Evolutionary conservation across 2,888 invertebrate genomes (phyloP).

Genomic region (Gnatocerus cornutus): DNA sequence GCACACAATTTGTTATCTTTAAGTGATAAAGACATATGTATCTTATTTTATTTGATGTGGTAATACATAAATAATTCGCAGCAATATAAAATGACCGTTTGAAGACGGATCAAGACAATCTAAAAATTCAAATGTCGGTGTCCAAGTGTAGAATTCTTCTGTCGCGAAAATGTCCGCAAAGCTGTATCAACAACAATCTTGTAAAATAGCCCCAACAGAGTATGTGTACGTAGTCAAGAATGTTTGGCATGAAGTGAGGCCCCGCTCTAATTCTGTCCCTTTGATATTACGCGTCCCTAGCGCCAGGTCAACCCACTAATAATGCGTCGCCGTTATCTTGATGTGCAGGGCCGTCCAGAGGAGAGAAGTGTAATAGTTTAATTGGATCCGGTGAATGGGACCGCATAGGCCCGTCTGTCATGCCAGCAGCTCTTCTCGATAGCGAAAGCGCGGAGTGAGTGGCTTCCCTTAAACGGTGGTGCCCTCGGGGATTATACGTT

Average conservation of each 20-base stretch:
- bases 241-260: constrained; percentile 34
- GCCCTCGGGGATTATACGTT: constrained; percentile 65
- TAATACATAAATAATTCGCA: too few relatives aligned
- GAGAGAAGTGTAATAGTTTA: constrained; percentile 60
- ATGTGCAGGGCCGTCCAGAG: constrained; percentile 48
- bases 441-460: constrained; percentile 52
- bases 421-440: constrained; percentile 56
- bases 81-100: too few relatives aligned
- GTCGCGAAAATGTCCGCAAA: background rate
- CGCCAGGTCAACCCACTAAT: constrained; percentile 43
- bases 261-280: constrained; percentile 31
- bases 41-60: too few relatives aligned
- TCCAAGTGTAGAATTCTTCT: background rate
- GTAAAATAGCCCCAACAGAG: constrained; percentile 1
- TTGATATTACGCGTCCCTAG: constrained; percentile 39
- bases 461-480: constrained; percentile 57
- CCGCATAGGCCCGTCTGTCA: constrained; percentile 65
- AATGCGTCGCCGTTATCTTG: constrained; percentile 48
- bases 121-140: too few relatives aligned
- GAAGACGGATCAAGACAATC: too few relatives aligned
- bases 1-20: too few relatives aligned
- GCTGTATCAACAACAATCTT: constrained; percentile 3
- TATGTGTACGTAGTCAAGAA: constrained; percentile 17
- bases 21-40: too few relatives aligned
- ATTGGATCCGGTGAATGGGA: constrained; percentile 62